phyloP scores from a whole-genome alignment of 2,113 vertebrate species.

The Colinus virginianus region DNA sequence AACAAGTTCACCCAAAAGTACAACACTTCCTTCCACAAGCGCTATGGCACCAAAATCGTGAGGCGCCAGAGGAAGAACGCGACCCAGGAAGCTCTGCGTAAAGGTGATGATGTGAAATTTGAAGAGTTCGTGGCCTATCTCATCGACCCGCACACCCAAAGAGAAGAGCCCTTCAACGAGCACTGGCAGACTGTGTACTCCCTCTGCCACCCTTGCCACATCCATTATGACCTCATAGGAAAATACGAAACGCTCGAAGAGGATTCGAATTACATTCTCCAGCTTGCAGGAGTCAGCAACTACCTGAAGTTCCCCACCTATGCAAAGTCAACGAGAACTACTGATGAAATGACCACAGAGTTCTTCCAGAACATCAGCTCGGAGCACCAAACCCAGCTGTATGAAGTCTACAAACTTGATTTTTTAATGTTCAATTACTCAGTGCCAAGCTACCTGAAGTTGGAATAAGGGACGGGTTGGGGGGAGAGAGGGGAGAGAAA shows the following conservation, averaged over 20 bases:
- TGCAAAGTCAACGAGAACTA: slow-evolving; percentile 97
- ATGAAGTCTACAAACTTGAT: slow-evolving; percentile 97
- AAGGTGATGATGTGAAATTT: slow-evolving; percentile 90
- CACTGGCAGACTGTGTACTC: slow-evolving; percentile 97
- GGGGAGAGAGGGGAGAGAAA: slow-evolving; percentile 63
- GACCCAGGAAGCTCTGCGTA: slow-evolving; percentile 89
- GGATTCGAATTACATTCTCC: slow-evolving; percentile 91
- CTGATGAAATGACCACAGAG: slow-evolving; percentile 95
- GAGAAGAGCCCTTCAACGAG: slow-evolving; percentile 94
- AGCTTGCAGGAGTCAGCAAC: slow-evolving; percentile 86
- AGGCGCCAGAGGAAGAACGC: slow-evolving; percentile 94
- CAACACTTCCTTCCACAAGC: slow-evolving; percentile 98
- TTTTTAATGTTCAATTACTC: slow-evolving; percentile 99
- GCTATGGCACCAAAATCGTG: slow-evolving; percentile 95
- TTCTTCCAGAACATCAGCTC: slow-evolving; percentile 99
- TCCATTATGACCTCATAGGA: slow-evolving; percentile 96
- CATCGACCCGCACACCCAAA: slow-evolving; percentile 91
- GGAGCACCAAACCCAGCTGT: slow-evolving; percentile 90
- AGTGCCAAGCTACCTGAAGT: slow-evolving; percentile 93
- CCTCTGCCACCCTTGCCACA: slow-evolving; percentile 97
- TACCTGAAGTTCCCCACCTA: slow-evolving; percentile 93
- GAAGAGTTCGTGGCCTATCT: slow-evolving; percentile 94
- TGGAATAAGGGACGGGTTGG: slow-evolving; percentile 83
- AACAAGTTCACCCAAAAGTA: slow-evolving; percentile 99
- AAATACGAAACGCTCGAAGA: slow-evolving; percentile 97